phyloP scores from a whole-genome alignment of 2,888 invertebrate genomes.

The Drosophila koepferae region DNA sequence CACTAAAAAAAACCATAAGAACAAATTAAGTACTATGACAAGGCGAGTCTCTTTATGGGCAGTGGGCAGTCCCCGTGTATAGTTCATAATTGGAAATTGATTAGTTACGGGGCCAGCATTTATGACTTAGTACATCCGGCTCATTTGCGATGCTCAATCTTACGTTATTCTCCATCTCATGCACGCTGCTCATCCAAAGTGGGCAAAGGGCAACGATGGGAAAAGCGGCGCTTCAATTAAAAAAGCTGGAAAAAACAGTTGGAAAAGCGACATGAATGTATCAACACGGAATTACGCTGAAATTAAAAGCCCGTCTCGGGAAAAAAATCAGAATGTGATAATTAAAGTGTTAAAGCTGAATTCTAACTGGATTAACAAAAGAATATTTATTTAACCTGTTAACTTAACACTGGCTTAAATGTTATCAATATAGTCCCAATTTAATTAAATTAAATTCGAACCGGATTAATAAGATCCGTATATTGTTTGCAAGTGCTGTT shows the following conservation, averaged over 20 bases:
- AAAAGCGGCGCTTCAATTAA: constrained; percentile 62
- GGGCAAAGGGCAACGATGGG: constrained; percentile 45
- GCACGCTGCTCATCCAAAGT: constrained; percentile 51
- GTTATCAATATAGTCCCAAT: not conserved
- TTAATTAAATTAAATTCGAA: not conserved
- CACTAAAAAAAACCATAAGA: not conserved
- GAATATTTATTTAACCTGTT: not conserved
- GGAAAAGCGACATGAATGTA: constrained; percentile 55
- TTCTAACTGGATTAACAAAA: not conserved
- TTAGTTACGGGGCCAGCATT: constrained; percentile 39
- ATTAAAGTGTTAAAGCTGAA: not conserved
- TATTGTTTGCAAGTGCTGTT: not conserved
- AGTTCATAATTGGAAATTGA: constrained; percentile 72
- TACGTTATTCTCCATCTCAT: constrained; percentile 31
- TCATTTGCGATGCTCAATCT: constrained; percentile 41
- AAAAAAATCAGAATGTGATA: not conserved
- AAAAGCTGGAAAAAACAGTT: constrained; percentile 61
- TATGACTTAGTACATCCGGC: constrained; percentile 62
- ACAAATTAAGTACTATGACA: constrained; percentile 8
- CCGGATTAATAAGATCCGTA: not conserved
- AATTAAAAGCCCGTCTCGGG: constrained; percentile 23
- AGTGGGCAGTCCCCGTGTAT: constrained; percentile 42
- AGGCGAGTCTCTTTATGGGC: constrained; percentile 27
- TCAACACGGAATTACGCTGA: constrained; percentile 7
- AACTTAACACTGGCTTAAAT: not conserved